Evolutionary conservation across 2,797 vertebrate species (phyloP).

Genomic region (Odontamblyopus lacepedii): DNA sequence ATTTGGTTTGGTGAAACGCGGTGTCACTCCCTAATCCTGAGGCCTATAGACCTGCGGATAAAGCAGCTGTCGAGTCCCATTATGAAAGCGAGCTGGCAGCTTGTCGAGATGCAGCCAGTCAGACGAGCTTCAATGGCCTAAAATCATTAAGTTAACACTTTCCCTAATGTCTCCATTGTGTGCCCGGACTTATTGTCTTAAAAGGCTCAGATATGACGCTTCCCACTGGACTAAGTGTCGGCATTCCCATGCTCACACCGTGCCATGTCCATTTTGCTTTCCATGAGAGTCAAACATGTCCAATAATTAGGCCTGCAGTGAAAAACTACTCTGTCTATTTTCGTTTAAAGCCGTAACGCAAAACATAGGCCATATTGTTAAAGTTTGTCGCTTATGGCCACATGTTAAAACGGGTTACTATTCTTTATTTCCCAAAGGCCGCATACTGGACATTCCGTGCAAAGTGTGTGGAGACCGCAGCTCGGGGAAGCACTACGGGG

Average conservation of each 20-base stretch:
- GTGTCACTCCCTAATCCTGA: constrained; percentile 87
- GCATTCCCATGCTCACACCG: constrained; percentile 73
- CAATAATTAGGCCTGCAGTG: constrained; percentile 7
- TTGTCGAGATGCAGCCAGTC: constrained; percentile 87
- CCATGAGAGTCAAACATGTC: constrained; percentile 9
- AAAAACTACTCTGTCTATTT: neutral
- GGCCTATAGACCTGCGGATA: constrained; percentile 83
- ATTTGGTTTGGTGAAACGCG: constrained; percentile 82
- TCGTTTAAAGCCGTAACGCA: neutral
- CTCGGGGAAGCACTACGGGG: constrained; percentile 97
- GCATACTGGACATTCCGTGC: constrained; percentile 97
- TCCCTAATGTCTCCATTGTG: constrained; percentile 90
- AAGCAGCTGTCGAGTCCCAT: constrained; percentile 89
- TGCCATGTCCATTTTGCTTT: constrained; percentile 39
- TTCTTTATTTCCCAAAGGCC: constrained; percentile 77
- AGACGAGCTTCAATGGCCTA: constrained; percentile 84
- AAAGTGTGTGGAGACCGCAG: constrained; percentile 98
- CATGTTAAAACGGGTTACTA: neutral
- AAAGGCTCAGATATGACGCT: constrained; percentile 78
- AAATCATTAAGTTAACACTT: constrained; percentile 97
- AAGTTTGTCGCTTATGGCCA: neutral
- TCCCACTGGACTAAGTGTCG: constrained; percentile 76
- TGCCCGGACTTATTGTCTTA: constrained; percentile 81
- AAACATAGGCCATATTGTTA: neutral
- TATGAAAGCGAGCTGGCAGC: constrained; percentile 85